Evolutionary conservation across 2,797 vertebrate genomes (phyloP), one percentile per base, ranked within the genome.

Genomic region (Mormyrus proboscirostris): DNA sequence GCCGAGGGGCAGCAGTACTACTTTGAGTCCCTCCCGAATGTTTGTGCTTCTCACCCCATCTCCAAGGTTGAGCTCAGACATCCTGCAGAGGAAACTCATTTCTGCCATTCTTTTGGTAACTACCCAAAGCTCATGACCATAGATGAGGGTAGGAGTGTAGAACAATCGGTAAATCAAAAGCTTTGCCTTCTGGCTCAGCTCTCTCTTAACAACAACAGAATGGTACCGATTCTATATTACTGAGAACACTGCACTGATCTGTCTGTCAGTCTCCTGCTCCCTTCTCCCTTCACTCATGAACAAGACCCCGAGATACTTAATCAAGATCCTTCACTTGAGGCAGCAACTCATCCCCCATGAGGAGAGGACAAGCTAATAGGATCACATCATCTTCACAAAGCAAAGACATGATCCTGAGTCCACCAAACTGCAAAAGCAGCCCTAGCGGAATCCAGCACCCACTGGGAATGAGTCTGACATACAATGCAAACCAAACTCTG

Each of bases 291-390:
- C 57, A 62, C 57, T 25, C 57, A 1, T 62, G 57, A 59, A 9
- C n/a, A 59, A 62, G n/a, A 62, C 57, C 57, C 57, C 0, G n/a
- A 62, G 57, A 62, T 62, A 62, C n/a, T 62, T 62, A 22, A 25
- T 22, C 57, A 33, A 33, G 29, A 33, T 62, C n/a, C n/a, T 62
- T 1, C 0, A 2, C 2, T 62, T 25, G 57, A 62, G n/a, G n/a
- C 57, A 22, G 57, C 83, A 92, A 93, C 91, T 91, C 90, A 91
- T 89, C 9, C 69, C 38, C 6, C 14, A 19, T 44, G 38, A 82
- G 89, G 89, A 16, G 10, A 41, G 73, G 88, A 25, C 59, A 25
- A 62, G n/a, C 19, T 8, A 62, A 9, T 22, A 59, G 19, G n/a
- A 59, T n/a, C n/a, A 59, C 55, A 59, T n/a, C 55, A 59, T 22